A percentile compares a stretch with the other conserved stretches of the same genome.
Evolutionary conservation across 2,797 vertebrate species (phyloP).

Genomic region (Simalia tracyae): DNA sequence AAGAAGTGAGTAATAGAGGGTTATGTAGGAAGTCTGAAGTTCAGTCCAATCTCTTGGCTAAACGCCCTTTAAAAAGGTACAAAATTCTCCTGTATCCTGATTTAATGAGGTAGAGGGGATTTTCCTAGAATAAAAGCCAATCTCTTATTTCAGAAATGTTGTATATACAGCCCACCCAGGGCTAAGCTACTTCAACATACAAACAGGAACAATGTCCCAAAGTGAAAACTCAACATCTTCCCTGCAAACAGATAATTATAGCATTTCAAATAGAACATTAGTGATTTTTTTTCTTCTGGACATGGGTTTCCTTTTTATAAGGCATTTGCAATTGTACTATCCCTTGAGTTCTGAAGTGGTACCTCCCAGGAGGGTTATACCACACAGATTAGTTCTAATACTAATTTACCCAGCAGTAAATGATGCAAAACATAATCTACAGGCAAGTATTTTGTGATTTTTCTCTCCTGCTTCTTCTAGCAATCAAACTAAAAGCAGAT

Average conservation of each 20-base stretch:
- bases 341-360: background rate
- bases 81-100: background rate
- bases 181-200: background rate
- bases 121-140: background rate
- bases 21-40: background rate
- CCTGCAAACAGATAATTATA: background rate
- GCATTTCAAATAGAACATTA: background rate
- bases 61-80: background rate
- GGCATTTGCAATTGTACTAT: background rate
- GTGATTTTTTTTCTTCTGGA: background rate
- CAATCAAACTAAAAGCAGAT: slow-evolving; percentile 12
- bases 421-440: slow-evolving; percentile 11
- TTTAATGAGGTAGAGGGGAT: background rate
- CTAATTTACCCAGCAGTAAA: slow-evolving; percentile 19
- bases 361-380: background rate
- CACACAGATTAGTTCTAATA: background rate
- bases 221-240: background rate
- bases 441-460: background rate
- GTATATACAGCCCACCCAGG: background rate
- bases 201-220: background rate
- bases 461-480: slow-evolving; percentile 1
- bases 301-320: background rate
- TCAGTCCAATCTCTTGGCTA: background rate
- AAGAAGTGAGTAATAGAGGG: background rate
- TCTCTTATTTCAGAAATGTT: background rate